Conservation (phyloP, 2,113 vertebrate species). For the Tyrannus savana region DNA sequence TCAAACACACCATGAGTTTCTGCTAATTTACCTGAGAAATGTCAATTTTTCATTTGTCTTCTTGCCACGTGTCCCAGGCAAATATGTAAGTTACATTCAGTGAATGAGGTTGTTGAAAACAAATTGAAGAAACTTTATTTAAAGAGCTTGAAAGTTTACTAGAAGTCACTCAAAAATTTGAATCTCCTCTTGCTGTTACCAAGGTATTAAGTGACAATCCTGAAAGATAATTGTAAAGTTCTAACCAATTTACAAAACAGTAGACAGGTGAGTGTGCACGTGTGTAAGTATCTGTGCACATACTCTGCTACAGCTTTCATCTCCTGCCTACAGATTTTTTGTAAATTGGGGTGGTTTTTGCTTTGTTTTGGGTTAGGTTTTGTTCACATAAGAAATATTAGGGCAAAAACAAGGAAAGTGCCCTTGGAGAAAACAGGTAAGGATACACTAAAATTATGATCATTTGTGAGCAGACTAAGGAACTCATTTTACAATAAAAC, state of each 20-base stretch:
- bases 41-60: neutral
- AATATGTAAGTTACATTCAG: neutral
- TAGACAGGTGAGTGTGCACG: neutral
- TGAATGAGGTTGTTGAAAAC: neutral
- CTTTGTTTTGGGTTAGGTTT: accelerated
- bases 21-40: neutral
- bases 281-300: neutral
- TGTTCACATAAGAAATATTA: neutral
- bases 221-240: neutral
- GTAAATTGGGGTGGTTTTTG: accelerated
- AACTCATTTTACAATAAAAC: neutral
- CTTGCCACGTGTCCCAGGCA: neutral
- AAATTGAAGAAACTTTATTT: neutral
- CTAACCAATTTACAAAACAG: neutral
- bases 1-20: neutral
- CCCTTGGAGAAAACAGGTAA: neutral
- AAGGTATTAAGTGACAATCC: neutral
- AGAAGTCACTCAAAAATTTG: neutral
- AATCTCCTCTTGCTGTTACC: neutral
- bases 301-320: neutral
- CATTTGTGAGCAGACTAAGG: neutral
- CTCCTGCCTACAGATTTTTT: neutral
- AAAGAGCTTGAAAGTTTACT: neutral
- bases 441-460: neutral
- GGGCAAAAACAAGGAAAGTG: neutral